Base-by-base conservation (phyloP, 2,888 invertebrate species). In the Glaucopsyche alexis region DNA sequence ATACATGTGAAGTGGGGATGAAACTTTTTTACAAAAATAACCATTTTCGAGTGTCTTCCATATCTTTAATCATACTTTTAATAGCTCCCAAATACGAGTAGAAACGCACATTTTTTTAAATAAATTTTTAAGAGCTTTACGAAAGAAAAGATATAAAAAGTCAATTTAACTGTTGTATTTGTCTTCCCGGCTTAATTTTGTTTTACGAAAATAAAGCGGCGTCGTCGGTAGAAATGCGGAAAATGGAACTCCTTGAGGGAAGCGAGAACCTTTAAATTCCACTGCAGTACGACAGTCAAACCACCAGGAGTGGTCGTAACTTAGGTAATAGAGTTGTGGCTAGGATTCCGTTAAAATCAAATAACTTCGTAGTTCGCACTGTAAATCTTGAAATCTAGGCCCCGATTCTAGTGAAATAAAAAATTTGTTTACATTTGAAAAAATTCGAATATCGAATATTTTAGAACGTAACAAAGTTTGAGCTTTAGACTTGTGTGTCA, bases 321-420 rank as follows among this genome's bases (percentile, higher is more conserved):
- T 60, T 60, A 60, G 13, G 11, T 60, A 60, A 60, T 60, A 60
- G 55, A 60, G 19, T 29, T 29, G 55, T 19, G 55, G 55, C 55
- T 16, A 16, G 55, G 19, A 60, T 60, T 60, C 55, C 29, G 55
- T 19, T 60, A 60, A 60, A 60, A 60, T 60, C 13, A 38, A 29
- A 14, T 60, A 60, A 60, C 60, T 60, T 60, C 7, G 13, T 7
- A 60, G 13, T 60, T 29, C 13, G 6, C 50, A 50, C 47, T 47
- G 11, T 47, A 38, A 60, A 38, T 60, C 13, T 38, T 29, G 60
- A 60, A 14, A 38, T 60, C 19, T 29, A 2, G 29, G n/a, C n/a
- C n/a, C n/a, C n/a, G n/a, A 14, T 60, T 60, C 19, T 29, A 2
- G 29, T 29, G 29, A 2, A 29, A 29, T 29, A 29, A 4, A 29